Evolutionary conservation across 2,797 vertebrate species (phyloP), one percentile per base, ranked within the genome.

Genomic region (Psittacula echo): DNA sequence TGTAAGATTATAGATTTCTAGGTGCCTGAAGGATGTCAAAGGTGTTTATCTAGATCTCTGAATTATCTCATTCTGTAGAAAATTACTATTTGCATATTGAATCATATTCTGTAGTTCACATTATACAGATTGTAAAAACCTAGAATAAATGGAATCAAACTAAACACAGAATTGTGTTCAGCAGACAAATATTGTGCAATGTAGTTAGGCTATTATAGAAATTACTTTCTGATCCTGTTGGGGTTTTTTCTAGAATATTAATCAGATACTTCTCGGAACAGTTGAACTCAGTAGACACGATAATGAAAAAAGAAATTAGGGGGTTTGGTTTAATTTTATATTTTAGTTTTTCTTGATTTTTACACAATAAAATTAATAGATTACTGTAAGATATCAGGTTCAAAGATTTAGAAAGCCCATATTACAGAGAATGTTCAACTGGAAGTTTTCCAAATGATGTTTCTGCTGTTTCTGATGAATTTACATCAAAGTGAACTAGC

Each of bases 381-480:
- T 87, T 83, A 45, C 29, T 56, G 4, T 70, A 65, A 73, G n/a
- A 18, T 78, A 77, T 39, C 50, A 66, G 58, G 83, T 66, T 74
- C 27, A 72, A 30, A 74, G 48, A 44, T 78, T 94, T 85, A 84
- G 62, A 82, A 95, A 87, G 50, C 10, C 48, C 16, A 6, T 44
- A 6, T 68, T 81, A 81, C 27, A 87, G 54, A 85, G 90, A 73
- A 89, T 3, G 0, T 75, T 37, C 29, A 76, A 76, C 72, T 94
- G 96, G 92, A 95, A 78, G 21, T 81, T 81, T 85, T 96, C 94
- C 94, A 94, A 32, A 75, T 89, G 85, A 45, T 51, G 72, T 18
- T 44, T 89, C 72, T 93, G 30, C 50, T 87, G 44, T 37, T 53
- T 80, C 84, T 92, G 91, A 85, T 2, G n/a, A 95, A 87, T 83